Conservation (phyloP, 1,140 invertebrate species). For the Aphaenogaster rudis region DNA sequence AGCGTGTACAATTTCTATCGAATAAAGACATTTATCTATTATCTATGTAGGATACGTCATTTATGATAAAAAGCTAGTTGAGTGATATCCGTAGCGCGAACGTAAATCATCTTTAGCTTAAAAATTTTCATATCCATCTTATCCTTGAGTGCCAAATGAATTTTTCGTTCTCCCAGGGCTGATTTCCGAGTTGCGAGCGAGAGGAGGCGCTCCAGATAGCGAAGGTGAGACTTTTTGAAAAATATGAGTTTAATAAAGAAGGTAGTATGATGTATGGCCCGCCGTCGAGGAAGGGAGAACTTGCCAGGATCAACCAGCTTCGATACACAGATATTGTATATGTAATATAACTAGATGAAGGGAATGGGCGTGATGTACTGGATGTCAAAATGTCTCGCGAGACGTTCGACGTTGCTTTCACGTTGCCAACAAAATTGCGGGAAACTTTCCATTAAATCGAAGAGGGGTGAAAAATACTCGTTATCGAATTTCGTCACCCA, state of each 20-base stretch:
- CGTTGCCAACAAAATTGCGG: slow-evolving; percentile 32
- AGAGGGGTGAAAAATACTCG: neutral
- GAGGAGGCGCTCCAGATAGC: slow-evolving; percentile 71
- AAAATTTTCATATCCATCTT: slow-evolving; percentile 75
- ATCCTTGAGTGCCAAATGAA: slow-evolving; percentile 73
- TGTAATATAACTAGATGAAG: slow-evolving; percentile 77
- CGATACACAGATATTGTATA: slow-evolving; percentile 84
- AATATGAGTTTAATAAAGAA: slow-evolving; percentile 87
- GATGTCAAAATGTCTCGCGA: slow-evolving; percentile 63
- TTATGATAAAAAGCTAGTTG: slow-evolving; percentile 53
- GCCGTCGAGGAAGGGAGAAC: slow-evolving; percentile 77
- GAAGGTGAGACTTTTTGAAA: slow-evolving; percentile 80
- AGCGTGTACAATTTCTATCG: neutral
- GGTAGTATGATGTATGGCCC: slow-evolving; percentile 83
- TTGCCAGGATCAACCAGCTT: slow-evolving; percentile 81
- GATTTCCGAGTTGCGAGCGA: slow-evolving; percentile 76
- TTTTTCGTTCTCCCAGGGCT: slow-evolving; percentile 70
- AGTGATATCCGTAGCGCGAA: slow-evolving; percentile 55
- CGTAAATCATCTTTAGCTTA: slow-evolving; percentile 69
- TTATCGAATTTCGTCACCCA: neutral
- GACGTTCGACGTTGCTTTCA: slow-evolving; percentile 48
- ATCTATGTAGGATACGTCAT: slow-evolving; percentile 53
- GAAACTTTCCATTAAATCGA: neutral
- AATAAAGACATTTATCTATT: slow-evolving; percentile 45
- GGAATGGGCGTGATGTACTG: slow-evolving; percentile 70